Evolutionary conservation across 92 coral and sea anemone genomes (phyloP).

Genomic region (Virgularia gustaviana): DNA sequence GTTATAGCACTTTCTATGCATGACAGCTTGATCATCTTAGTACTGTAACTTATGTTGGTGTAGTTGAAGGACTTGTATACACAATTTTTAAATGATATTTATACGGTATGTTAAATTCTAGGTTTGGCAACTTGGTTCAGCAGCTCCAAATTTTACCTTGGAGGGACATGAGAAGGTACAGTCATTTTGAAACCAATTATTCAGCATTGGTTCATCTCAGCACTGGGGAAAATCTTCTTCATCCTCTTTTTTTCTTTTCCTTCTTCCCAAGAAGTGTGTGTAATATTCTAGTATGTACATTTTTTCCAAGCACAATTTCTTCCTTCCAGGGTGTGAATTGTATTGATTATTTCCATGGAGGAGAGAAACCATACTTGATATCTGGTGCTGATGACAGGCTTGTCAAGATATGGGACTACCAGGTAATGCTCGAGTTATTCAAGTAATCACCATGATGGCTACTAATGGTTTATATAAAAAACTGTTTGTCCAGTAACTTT

Average conservation of each 20-base stretch:
- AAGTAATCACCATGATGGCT: not conserved
- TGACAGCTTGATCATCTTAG: not conserved
- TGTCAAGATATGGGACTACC: slow-evolving; percentile 97
- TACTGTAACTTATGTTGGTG: not conserved
- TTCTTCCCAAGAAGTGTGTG: no score
- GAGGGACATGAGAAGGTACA: slow-evolving; percentile 98
- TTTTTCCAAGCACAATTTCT: no score
- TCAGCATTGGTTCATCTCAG: not conserved
- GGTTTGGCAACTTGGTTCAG: slow-evolving; percentile 99
- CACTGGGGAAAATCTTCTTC: not conserved
- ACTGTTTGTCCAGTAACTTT: no score
- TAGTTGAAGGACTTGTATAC: not conserved
- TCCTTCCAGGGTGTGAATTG: slow-evolving; percentile 87
- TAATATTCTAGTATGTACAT: no score
- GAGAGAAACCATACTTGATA: slow-evolving; percentile 94
- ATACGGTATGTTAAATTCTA: no score
- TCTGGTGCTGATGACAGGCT: slow-evolving; percentile 99
- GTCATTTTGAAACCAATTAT: not conserved
- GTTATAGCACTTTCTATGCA: no score
- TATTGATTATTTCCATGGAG: slow-evolving; percentile 97
- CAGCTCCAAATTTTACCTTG: slow-evolving; percentile 87
- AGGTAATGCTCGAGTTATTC: slow-evolving; percentile 42
- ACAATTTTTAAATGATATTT: not conserved
- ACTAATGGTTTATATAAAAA: not conserved
- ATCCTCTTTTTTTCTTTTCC: no score